phyloP scores from a whole-genome alignment of 1,140 invertebrate species.

The Manduca sexta region DNA sequence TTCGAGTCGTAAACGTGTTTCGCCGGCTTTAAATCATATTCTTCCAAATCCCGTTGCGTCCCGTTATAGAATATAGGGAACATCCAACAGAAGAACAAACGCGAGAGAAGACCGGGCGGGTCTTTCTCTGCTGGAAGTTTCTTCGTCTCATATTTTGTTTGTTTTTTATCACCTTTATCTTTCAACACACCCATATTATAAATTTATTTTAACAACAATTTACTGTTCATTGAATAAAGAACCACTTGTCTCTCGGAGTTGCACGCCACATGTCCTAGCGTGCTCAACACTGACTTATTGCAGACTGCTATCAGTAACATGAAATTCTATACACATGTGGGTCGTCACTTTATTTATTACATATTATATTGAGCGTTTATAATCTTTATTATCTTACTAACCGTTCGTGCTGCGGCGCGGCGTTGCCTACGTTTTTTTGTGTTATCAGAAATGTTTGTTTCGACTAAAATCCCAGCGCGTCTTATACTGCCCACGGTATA shows the following conservation, averaged over 20 bases:
- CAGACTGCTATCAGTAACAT: slow-evolving; percentile 2
- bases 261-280: neutral
- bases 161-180: slow-evolving; percentile 3
- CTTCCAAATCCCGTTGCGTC: slow-evolving; percentile 76
- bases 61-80: slow-evolving; percentile 78
- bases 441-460: too few relatives aligned
- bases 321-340: neutral
- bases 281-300: neutral
- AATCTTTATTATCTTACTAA: slow-evolving; percentile 2
- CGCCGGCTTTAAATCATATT: slow-evolving; percentile 78
- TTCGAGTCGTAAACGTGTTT: slow-evolving; percentile 73
- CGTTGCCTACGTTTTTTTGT: too few relatives aligned
- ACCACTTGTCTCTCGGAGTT: too few relatives aligned
- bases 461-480: too few relatives aligned
- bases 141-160: slow-evolving; percentile 15
- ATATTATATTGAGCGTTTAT: neutral
- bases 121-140: slow-evolving; percentile 23
- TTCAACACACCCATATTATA: slow-evolving; percentile 8
- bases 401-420: neutral
- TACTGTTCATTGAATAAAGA: neutral
- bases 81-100: slow-evolving; percentile 74
- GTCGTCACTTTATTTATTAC: neutral
- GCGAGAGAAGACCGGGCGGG: slow-evolving; percentile 36
- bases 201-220: neutral
- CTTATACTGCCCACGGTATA: too few relatives aligned